These are phyloP conservation scores for Globodera ellingtonae DNA, from an alignment of 1,140 invertebrate genomes.

Conservation along the genomic window DNA sequence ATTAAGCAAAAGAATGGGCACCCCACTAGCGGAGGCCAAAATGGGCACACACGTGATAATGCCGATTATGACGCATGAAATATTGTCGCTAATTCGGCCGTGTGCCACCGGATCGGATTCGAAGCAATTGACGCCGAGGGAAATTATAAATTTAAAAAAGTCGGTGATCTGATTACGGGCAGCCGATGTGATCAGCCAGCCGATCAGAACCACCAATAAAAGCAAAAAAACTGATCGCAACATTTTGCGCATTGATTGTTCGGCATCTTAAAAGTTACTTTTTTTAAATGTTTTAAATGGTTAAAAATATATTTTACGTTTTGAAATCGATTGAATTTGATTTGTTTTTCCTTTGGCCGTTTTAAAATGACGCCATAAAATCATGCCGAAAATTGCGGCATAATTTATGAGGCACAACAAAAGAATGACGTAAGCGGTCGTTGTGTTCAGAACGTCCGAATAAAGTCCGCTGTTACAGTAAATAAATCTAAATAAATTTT, in stretches of 20 bases:
- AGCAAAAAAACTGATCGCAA: slow-evolving; percentile 19
- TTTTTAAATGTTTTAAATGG: too few relatives aligned
- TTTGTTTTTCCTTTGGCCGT: not conserved
- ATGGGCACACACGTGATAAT: not conserved
- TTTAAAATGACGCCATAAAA: not conserved
- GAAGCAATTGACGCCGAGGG: not conserved
- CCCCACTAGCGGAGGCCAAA: not conserved
- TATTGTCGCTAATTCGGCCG: not conserved
- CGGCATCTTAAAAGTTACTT: not conserved
- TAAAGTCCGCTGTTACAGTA: not conserved
- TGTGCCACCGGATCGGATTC: not conserved
- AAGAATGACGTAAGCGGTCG: not conserved
- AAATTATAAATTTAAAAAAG: not conserved
- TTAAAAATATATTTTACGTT: not conserved
- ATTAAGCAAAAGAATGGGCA: not conserved
- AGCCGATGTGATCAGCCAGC: not conserved
- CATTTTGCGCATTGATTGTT: not conserved
- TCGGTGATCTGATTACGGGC: slow-evolving; percentile 4
- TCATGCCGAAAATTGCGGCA: not conserved
- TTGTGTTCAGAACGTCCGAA: not conserved
- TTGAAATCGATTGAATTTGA: not conserved
- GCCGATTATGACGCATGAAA: not conserved
- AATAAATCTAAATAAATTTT: not conserved
- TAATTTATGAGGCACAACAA: not conserved
- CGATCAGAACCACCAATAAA: slow-evolving; percentile 6